phyloP scores from a whole-genome alignment of 2,888 invertebrate species.

The Tetropium fuscum region DNA sequence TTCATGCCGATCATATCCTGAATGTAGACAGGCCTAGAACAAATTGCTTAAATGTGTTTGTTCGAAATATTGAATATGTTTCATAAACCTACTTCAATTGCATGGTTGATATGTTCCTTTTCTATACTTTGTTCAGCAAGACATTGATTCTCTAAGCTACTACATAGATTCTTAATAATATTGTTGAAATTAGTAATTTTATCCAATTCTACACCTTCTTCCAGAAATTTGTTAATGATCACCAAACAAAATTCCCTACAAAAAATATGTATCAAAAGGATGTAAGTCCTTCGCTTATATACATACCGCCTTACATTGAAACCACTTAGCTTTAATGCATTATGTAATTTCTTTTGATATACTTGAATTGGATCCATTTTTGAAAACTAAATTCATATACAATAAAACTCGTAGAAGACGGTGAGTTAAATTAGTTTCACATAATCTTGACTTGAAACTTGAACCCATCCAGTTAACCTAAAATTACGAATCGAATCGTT shows the following conservation, averaged over 20 bases:
- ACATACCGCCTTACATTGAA: slow-evolving; percentile 74
- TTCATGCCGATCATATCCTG: slow-evolving; percentile 76
- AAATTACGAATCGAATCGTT: too few relatives aligned
- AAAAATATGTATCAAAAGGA: slow-evolving; percentile 37
- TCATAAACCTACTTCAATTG: slow-evolving; percentile 72
- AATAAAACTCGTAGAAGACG: too few relatives aligned
- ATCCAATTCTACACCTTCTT: slow-evolving; percentile 65
- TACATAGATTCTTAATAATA: slow-evolving; percentile 81
- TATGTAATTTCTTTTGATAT: slow-evolving; percentile 74
- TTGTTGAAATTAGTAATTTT: slow-evolving; percentile 73
- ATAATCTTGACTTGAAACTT: too few relatives aligned
- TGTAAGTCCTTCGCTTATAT: not conserved
- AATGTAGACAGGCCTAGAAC: slow-evolving; percentile 69
- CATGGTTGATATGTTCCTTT: slow-evolving; percentile 77
- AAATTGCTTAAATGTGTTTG: not conserved
- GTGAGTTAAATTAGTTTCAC: too few relatives aligned
- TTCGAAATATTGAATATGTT: not conserved
- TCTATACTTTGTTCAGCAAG: slow-evolving; percentile 80
- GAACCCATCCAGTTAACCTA: too few relatives aligned
- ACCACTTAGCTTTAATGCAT: slow-evolving; percentile 81
- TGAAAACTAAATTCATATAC: too few relatives aligned
- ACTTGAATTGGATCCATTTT: too few relatives aligned
- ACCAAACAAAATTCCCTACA: slow-evolving; percentile 80
- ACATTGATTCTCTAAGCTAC: slow-evolving; percentile 83
- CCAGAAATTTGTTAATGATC: slow-evolving; percentile 76